Evolutionary conservation across 2,113 vertebrate genomes (phyloP), one percentile per base, ranked within the genome.

Genomic region (Pseudopipra pipra): DNA sequence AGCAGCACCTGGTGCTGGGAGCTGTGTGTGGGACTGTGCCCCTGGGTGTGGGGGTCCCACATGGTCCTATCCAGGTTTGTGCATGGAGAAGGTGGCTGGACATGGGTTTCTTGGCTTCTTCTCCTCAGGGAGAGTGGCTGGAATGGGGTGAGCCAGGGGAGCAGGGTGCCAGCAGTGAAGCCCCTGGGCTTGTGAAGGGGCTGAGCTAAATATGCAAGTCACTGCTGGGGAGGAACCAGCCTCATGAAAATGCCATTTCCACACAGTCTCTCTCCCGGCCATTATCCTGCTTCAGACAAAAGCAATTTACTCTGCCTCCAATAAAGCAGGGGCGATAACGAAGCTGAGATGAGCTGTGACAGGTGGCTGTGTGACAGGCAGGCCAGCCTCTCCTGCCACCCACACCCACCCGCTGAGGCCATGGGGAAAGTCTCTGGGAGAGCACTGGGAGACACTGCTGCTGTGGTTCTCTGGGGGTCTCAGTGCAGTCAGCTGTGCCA

Each of bases 251-350:
- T 93, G 95, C 94, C 92, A 81, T 97, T 95, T 93, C 72, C 93
- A 70, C 44, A 2, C 63, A 62, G 96, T 72, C 87, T 78, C 78
- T 96, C 95, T 75, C 51, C 78, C 84, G 89, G 90, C 94, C 95
- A 81, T 96, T 92, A 94, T 81, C 92, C 92, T 43, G 68, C 90
- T 61, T 78, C 96, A 97, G 91, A 97, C 96, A 96, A 97, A 97
- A 97, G 96, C 97, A 90, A 97, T 97, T 97, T 96, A 84, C 94
- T 97, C 90, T 86, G 94, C 75, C 49, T 84, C 73, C 84, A 96
- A 93, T 92, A 94, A 94, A 96, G 93, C 94, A 27, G 55, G 68
- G 75, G 78, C 2, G 75, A 86, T 91, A 97, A 94, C 4, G 25
- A 91, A 97, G 87, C 94, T 14, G 90, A 52, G 74, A 79, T 72